phyloP scores from a whole-genome alignment of 1,140 invertebrate genomes.

The Rhysida immarginata region DNA sequence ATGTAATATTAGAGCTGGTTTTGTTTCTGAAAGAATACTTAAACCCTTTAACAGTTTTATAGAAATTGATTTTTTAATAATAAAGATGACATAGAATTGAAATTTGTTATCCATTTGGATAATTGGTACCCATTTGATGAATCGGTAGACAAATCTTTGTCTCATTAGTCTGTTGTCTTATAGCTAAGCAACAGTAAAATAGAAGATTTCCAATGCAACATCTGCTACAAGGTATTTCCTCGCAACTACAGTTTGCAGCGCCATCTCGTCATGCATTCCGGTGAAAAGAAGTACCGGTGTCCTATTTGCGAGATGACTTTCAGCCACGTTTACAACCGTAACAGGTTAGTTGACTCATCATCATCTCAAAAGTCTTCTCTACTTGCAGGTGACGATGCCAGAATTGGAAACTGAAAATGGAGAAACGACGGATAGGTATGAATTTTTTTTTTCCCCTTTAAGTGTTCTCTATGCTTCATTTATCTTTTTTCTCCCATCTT shows the following conservation, averaged over 20 bases:
- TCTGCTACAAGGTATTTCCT: conserved; percentile 31
- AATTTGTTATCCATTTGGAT: no score
- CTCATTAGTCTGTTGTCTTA: neutral
- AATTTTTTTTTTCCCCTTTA: no score
- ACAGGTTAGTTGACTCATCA: conserved; percentile 17
- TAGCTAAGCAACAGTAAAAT: neutral
- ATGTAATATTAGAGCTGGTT: no score
- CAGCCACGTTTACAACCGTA: conserved; percentile 30
- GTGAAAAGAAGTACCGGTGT: conserved; percentile 31
- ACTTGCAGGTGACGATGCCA: neutral
- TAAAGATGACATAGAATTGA: no score
- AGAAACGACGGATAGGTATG: neutral
- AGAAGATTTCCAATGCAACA: conserved; percentile 15
- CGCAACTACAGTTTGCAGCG: conserved; percentile 31
- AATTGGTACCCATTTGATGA: no score
- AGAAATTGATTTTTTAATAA: no score
- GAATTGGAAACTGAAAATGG: neutral
- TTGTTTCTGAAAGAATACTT: no score
- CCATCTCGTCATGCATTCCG: conserved; percentile 29
- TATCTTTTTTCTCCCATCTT: no score
- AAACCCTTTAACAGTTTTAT: no score
- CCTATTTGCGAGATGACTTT: conserved; percentile 29
- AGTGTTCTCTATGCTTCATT: no score
- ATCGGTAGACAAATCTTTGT: no score
- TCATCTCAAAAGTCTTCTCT: conserved; percentile 6